Percentiles rank a stretch among this genome's conserved stretches.
Conservation (phyloP, 2,113 vertebrate species). For the Agelaius tricolor region DNA sequence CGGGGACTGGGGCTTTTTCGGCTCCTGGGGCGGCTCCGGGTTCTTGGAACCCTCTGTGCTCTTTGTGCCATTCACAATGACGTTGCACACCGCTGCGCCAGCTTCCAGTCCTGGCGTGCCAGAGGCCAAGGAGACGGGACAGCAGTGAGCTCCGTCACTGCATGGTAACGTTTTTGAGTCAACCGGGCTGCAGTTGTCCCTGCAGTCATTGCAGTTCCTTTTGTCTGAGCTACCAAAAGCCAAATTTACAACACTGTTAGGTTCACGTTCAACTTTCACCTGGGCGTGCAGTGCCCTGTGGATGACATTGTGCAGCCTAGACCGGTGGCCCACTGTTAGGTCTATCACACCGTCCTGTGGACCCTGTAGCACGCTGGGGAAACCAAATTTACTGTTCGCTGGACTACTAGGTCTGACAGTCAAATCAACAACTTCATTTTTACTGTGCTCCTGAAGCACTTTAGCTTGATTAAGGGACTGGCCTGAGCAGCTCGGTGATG, state of each 20-base stretch:
- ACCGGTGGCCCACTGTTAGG: conserved; percentile 89
- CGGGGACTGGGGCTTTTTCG: conserved; percentile 63
- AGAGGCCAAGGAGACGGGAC: conserved; percentile 73
- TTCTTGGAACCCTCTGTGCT: conserved; percentile 76
- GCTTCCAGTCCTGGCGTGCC: conserved; percentile 74
- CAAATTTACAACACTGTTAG: conserved; percentile 80
- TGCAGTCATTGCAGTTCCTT: conserved; percentile 78
- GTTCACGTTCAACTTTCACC: conserved; percentile 89
- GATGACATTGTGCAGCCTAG: conserved; percentile 91
- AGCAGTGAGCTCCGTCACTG: conserved; percentile 72
- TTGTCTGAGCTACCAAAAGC: conserved; percentile 77
- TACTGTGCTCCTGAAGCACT: conserved; percentile 79
- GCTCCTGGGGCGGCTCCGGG: conserved; percentile 65
- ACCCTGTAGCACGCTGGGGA: conserved; percentile 75
- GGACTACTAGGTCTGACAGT: conserved; percentile 87
- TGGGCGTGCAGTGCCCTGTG: conserved; percentile 87
- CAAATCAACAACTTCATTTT: conserved; percentile 85
- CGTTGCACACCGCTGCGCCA: conserved; percentile 88
- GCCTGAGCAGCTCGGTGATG: conserved; percentile 83
- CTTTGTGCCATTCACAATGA: conserved; percentile 93
- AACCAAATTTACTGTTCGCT: conserved; percentile 76
- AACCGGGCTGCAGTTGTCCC: conserved; percentile 80
- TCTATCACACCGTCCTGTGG: conserved; percentile 94
- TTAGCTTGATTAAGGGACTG: conserved; percentile 82
- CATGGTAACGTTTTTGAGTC: conserved; percentile 78